These are phyloP conservation scores for Lasioglossum leucozonium DNA, from an alignment of 2,888 invertebrate species.

Conservation along the genomic window DNA sequence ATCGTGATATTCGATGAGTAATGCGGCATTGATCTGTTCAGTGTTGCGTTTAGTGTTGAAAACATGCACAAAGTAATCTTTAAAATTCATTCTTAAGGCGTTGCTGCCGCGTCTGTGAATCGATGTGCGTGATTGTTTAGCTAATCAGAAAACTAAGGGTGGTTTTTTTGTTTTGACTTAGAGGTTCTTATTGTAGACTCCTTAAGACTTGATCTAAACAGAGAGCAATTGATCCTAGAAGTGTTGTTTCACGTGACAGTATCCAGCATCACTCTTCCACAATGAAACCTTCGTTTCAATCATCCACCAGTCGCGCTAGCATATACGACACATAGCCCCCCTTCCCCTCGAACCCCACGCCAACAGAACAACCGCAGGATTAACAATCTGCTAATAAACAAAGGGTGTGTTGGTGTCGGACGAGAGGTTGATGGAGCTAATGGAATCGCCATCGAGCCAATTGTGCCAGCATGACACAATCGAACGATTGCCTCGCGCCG, in stretches of 20 bases:
- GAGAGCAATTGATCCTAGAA: neutral
- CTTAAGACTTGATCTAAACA: neutral
- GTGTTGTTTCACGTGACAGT: neutral
- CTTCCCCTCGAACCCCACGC: neutral
- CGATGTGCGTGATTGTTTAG: neutral
- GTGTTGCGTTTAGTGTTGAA: too few relatives aligned
- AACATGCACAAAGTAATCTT: too few relatives aligned
- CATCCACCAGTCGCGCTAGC: neutral
- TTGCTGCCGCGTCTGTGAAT: neutral
- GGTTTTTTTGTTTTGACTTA: neutral
- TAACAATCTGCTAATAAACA: neutral
- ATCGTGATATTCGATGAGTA: neutral
- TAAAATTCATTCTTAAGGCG: neutral
- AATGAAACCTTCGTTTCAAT: neutral
- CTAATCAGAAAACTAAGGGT: neutral
- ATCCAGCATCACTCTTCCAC: neutral
- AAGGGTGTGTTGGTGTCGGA: neutral
- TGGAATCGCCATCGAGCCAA: constrained; percentile 12
- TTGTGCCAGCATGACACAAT: neutral
- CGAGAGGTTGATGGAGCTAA: neutral
- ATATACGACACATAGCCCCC: neutral
- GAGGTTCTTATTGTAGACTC: neutral
- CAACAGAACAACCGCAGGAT: neutral
- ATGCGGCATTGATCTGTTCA: neutral
- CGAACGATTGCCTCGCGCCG: neutral